Evolutionary conservation across 2,113 vertebrate species (phyloP), one percentile per base, ranked within the genome.

Genomic region (Prinia subflava): DNA sequence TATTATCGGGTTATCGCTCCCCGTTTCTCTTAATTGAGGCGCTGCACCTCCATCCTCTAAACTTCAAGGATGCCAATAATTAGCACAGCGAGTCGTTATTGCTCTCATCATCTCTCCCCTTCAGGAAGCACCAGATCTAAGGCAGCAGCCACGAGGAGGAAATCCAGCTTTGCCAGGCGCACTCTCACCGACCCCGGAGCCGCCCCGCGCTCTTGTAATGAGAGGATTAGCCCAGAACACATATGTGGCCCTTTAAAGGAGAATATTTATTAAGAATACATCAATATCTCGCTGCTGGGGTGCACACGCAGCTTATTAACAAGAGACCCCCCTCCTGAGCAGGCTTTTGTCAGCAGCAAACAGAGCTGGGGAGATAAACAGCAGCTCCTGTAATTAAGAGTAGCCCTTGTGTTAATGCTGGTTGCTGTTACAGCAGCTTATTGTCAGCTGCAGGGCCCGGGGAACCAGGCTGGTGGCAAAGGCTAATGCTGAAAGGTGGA

Each of bases 41-140:
- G 8, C 37, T n/a, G 87, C 56, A 57, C 88, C 81, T 94, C 93
- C 94, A 37, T 80, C 81, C 89, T 95, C 93, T 50, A 52, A 94
- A 94, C 90, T 96, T 97, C 83, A 85, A 94, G 93, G 53, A 41
- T 77, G 94, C 42, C 94, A 78, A 69, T 94, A 96, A 97, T 96
- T 96, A 95, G 90, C 91, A 20, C 91, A 94, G 85, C 69, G 13
- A 84, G 81, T 33, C 77, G 78, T 96, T 57, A 93, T 94, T 94
- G 28, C 95, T 82, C 91, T 94, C 79, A 91, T 95, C 87, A 71
- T 71, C 79, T 87, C 89, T 89, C 80, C 91, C 94, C 94, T 94
- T 96, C 87, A 96, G 96, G 92, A 97, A 90, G 86, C 8, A 70
- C 39, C 46, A 94, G 92, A 91, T 84, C 89, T 55, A 49, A 95